phyloP scores from a whole-genome alignment of 2,888 invertebrate species.

The Lissonota sp. region DNA sequence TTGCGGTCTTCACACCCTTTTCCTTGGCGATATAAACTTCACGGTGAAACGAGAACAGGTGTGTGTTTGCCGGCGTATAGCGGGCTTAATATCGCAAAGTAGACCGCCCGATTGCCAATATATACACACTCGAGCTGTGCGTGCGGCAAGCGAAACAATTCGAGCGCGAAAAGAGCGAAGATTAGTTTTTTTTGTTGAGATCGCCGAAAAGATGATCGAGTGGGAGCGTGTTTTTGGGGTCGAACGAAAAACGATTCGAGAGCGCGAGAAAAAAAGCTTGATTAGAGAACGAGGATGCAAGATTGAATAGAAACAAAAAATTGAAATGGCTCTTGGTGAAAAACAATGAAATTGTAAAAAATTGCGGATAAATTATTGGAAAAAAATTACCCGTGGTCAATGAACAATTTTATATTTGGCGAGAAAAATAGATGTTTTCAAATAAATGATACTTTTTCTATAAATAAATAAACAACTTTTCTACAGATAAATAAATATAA shows the following conservation, averaged over 20 bases:
- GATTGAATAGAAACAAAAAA: neutral
- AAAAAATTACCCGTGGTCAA: too few relatives aligned
- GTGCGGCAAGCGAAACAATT: conserved; percentile 38
- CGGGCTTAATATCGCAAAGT: conserved; percentile 20
- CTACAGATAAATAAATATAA: too few relatives aligned
- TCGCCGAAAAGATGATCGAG: conserved; percentile 1
- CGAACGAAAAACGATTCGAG: conserved; percentile 1
- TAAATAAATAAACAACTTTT: too few relatives aligned
- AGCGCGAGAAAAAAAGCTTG: neutral
- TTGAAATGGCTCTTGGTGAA: neutral
- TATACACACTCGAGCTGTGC: neutral
- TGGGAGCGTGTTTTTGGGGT: neutral
- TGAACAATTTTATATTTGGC: too few relatives aligned
- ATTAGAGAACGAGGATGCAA: neutral
- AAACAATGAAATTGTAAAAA: too few relatives aligned
- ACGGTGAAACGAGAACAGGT: conserved; percentile 58
- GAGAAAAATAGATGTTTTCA: too few relatives aligned
- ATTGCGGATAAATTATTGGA: too few relatives aligned
- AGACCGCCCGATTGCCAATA: neutral
- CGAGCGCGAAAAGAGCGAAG: conserved; percentile 54
- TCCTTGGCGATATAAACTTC: conserved; percentile 44
- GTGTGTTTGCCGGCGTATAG: conserved; percentile 6
- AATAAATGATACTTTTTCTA: too few relatives aligned
- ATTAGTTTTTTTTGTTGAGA: conserved; percentile 59
- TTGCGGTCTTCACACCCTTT: conserved; percentile 49